A percentile compares a stretch with the other conserved stretches of the same genome.
These are phyloP conservation scores for Vulpes vulpes DNA, from an alignment of 2,113 vertebrate genomes.

Conservation along the genomic window DNA sequence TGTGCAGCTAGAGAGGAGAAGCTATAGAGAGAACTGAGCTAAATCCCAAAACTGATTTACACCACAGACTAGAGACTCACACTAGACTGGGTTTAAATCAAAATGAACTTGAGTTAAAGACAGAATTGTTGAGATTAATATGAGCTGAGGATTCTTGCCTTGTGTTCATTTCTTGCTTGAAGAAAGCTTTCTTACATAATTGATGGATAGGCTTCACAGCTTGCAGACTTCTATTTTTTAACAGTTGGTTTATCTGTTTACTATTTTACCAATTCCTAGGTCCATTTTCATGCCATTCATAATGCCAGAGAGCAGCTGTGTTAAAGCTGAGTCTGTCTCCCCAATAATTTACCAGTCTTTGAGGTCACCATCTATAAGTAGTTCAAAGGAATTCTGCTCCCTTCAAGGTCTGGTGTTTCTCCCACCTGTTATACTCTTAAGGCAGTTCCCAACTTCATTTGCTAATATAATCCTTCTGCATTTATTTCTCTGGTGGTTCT, in stretches of 20 bases:
- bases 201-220: neutral
- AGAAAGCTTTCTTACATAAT: neutral
- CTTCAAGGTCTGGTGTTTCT: neutral
- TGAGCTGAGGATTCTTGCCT: neutral
- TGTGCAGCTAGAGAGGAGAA: neutral
- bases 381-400: slow-evolving; percentile 64
- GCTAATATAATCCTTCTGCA: neutral
- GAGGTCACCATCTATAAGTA: slow-evolving; percentile 71
- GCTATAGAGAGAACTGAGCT: neutral
- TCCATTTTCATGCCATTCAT: slow-evolving; percentile 55
- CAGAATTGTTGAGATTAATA: neutral
- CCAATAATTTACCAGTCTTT: slow-evolving; percentile 2
- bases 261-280: slow-evolving; percentile 63
- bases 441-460: neutral
- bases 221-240: slow-evolving; percentile 68
- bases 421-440: slow-evolving; percentile 39
- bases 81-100: neutral
- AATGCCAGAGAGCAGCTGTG: slow-evolving; percentile 60
- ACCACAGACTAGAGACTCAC: neutral
- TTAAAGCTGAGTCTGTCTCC: slow-evolving; percentile 35
- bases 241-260: slow-evolving; percentile 72
- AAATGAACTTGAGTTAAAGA: neutral
- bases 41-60: neutral
- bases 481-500: slow-evolving; percentile 10
- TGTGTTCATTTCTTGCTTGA: neutral